Conservation (phyloP, 2,797 vertebrate genomes). For the Amazonetta brasiliensis region DNA sequence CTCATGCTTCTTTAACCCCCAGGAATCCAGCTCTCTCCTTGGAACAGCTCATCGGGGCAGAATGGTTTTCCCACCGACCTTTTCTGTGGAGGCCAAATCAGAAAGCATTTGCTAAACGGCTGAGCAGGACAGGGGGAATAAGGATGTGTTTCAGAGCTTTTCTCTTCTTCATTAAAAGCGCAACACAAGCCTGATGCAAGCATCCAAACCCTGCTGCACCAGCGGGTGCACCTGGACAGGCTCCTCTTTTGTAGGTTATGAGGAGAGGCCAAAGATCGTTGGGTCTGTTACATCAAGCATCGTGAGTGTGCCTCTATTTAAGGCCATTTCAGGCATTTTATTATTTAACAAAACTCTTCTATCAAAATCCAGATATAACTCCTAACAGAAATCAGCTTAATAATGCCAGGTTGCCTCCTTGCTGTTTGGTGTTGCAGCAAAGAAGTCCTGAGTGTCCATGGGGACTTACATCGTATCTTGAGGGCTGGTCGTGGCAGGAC, state of each 20-base stretch:
- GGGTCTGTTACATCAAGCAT: neutral
- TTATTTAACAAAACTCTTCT: neutral
- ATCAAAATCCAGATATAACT: neutral
- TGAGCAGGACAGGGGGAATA: neutral
- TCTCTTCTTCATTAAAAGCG: neutral
- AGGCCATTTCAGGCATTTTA: neutral
- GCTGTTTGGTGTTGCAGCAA: neutral
- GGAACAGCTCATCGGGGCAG: neutral
- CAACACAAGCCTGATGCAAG: neutral
- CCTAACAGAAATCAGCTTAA: neutral
- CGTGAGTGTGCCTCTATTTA: neutral
- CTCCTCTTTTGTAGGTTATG: neutral
- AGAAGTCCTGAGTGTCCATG: neutral
- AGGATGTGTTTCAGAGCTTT: neutral
- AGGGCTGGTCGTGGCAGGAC: neutral
- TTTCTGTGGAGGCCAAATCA: neutral
- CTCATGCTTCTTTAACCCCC: neutral
- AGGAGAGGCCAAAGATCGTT: neutral
- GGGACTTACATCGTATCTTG: neutral
- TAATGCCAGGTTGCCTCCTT: neutral
- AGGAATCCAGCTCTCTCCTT: neutral
- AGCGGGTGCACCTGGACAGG: neutral
- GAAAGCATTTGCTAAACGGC: neutral
- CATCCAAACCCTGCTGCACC: neutral
- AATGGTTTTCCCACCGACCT: neutral